A percentile compares a stretch with the other conserved stretches of the same genome.
phyloP scores from a whole-genome alignment of 2,113 vertebrate genomes.

The Dicerorhinus sumatrensis region DNA sequence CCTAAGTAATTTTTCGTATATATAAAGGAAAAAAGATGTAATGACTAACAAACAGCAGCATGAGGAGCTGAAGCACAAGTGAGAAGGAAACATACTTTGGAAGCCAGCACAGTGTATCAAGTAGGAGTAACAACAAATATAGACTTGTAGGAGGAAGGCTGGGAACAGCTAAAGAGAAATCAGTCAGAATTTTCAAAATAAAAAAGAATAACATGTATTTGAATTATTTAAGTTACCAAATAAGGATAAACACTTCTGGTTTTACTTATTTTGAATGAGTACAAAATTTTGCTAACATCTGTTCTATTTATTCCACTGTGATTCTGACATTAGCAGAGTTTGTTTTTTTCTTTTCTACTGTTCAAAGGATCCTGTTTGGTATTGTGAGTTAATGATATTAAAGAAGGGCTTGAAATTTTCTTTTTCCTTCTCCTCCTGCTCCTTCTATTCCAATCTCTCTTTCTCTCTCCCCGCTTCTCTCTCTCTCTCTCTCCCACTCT shows the following conservation, averaged over 20 bases:
- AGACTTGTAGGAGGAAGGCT: constrained; percentile 75
- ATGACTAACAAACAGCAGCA: constrained; percentile 44
- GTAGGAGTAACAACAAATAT: constrained; percentile 78
- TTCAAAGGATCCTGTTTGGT: neutral
- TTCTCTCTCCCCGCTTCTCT: rapidly evolving
- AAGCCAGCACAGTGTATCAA: constrained; percentile 57
- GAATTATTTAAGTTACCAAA: constrained; percentile 63
- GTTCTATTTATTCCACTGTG: constrained; percentile 10
- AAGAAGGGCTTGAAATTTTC: neutral
- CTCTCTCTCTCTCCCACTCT: neutral
- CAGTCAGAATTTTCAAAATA: constrained; percentile 56
- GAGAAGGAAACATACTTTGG: neutral
- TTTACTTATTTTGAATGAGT: constrained; percentile 61
- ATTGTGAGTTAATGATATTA: neutral
- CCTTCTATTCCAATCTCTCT: neutral
- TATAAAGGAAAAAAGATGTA: neutral
- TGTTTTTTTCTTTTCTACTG: neutral
- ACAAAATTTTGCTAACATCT: constrained; percentile 45
- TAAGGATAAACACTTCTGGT: constrained; percentile 8
- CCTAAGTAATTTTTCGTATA: constrained; percentile 4
- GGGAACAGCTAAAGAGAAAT: constrained; percentile 68
- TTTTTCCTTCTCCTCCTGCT: neutral
- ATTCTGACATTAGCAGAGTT: constrained; percentile 21
- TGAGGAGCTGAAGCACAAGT: constrained; percentile 27
- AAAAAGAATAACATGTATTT: constrained; percentile 53